Evolutionary conservation across 2,888 invertebrate species (phyloP), one percentile per base, ranked within the genome.

Genomic region (Tuberolachnus salignus): DNA sequence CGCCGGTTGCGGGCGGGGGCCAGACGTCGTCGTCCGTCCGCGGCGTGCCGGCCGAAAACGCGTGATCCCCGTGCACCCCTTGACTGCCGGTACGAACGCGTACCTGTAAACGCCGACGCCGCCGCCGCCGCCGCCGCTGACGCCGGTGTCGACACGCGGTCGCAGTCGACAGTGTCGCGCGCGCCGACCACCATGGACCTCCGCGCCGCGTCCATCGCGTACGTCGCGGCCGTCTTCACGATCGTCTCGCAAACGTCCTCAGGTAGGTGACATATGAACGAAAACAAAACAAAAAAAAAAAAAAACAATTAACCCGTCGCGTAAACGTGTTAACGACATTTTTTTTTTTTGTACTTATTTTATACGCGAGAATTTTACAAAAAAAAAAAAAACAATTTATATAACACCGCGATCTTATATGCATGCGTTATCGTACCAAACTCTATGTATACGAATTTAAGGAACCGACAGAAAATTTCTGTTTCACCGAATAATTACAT

Each of bases 111-210:
- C 46, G 46, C 51, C 34, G 23, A 16, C 23, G 46, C 10, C 34
- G 34, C 9, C 66, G 53, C 34, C 71, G 71, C 49, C 46, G 46
- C 51, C 34, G 23, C 23, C 23, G 46, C 10, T 19, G 34, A 9
- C 66, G 53, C 34, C 71, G 71, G 46, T 46, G 71, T 71, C 46
- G n/a, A 53, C 74, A 74, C 74, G 74, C 63, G 74, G 74, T 63
- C 26, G 73, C 34, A 34, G 34, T 51, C 51, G 55, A 21, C 63
- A 64, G 74, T 74, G 23, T 53, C 74, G 64, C 63, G 74, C 63
- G 74, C 64, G 64, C 74, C 64, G 49, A n/a, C 74, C 23, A 74
- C 42, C 64, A 64, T 46, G 74, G 53, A 46, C 64, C 63, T 55
- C 53, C 63, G 64, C 16, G 23, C 23, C 42, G 42, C 44, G 42